Conservation (phyloP, 1,140 invertebrate species). For the Euura saliciscinereae region DNA sequence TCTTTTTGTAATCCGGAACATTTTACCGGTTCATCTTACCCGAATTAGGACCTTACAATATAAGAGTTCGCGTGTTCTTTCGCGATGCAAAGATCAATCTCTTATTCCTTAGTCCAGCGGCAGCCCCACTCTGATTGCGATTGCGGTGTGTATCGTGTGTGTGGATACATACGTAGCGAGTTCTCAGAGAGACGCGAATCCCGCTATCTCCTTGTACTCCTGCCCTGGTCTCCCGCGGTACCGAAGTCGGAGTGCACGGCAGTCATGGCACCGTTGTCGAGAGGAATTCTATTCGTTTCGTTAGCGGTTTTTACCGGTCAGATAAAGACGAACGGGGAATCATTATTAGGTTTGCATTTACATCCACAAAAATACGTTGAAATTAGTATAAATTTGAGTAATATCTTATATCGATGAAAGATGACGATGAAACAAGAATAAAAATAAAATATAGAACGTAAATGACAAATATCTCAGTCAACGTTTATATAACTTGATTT, state of each 20-base stretch:
- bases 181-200: neutral
- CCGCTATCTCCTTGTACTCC: slow-evolving; percentile 1
- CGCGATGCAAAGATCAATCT: neutral
- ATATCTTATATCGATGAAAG: no score
- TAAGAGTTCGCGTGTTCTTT: neutral
- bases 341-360: neutral
- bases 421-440: no score
- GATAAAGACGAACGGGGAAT: neutral
- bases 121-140: neutral
- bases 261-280: slow-evolving; percentile 3
- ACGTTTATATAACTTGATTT: no score
- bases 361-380: no score
- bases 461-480: no score
- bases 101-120: neutral
- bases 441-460: no score
- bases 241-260: neutral
- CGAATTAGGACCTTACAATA: no score
- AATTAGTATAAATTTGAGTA: no score
- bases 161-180: neutral
- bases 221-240: neutral
- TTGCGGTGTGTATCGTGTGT: no score
- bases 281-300: neutral
- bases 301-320: neutral
- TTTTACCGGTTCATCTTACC: neutral
- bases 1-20: neutral